Conservation (phyloP, 1,140 invertebrate species). For the Diploscapter pachys region DNA sequence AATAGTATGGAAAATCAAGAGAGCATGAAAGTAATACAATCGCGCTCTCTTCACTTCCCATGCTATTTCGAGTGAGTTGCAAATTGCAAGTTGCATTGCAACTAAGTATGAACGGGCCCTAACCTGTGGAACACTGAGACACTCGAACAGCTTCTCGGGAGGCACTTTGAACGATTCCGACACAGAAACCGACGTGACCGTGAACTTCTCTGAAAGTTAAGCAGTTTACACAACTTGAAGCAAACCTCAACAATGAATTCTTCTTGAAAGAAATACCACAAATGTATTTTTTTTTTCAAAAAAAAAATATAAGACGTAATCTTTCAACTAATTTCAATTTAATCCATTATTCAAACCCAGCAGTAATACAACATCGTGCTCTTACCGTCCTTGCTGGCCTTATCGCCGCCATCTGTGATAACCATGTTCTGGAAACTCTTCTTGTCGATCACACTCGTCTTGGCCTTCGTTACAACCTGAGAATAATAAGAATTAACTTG, state of each 20-base stretch:
- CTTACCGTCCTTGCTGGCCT: constrained; percentile 20
- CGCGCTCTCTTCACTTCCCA: too few species aligned
- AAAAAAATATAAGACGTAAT: too few species aligned
- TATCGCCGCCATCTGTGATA: not conserved
- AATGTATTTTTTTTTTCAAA: too few species aligned
- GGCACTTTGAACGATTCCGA: constrained; percentile 52
- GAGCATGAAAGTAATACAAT: too few species aligned
- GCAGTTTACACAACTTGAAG: not conserved
- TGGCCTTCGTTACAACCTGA: constrained; percentile 38
- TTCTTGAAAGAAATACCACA: too few species aligned
- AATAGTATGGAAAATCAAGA: too few species aligned
- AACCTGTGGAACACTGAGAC: constrained; percentile 42
- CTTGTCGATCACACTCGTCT: constrained; percentile 49
- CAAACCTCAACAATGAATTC: not conserved
- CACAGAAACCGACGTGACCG: constrained; percentile 27
- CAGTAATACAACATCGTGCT: too few species aligned
- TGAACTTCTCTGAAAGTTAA: constrained; percentile 17
- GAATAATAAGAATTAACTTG: not conserved
- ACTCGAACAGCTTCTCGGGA: constrained; percentile 46
- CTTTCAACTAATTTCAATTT: too few species aligned
- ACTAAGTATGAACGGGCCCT: too few species aligned
- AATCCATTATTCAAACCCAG: too few species aligned
- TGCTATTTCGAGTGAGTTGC: too few species aligned
- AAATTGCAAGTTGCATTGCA: too few species aligned
- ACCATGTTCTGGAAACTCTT: constrained; percentile 48